phyloP scores from a whole-genome alignment of 1,140 invertebrate genomes.

The Druon quercuslanigerum region DNA sequence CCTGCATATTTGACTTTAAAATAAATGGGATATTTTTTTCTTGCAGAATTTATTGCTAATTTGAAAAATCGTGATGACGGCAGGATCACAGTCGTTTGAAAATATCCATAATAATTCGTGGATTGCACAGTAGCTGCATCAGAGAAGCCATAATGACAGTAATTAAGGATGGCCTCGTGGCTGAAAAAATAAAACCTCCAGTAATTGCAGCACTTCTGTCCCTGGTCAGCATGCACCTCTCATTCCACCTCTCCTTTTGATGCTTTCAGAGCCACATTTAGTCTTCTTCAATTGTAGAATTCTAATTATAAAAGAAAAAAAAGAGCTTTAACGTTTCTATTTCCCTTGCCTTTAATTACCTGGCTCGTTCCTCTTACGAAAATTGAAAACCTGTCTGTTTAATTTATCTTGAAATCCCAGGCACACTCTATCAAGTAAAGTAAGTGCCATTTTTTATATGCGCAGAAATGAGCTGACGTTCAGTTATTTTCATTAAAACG shows the following conservation, averaged over 20 bases:
- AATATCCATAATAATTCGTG: constrained; percentile 1
- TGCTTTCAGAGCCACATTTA: background rate
- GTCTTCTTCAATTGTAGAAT: background rate
- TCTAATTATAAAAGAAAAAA: constrained; percentile 2
- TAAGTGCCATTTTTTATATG: background rate
- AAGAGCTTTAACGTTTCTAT: background rate
- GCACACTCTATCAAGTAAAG: too few species aligned
- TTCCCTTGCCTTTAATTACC: constrained; percentile 6
- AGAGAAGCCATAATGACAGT: background rate
- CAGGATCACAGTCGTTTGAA: background rate
- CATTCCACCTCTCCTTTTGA: background rate
- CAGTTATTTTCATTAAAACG: too few species aligned
- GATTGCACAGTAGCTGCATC: constrained; percentile 1
- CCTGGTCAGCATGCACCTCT: constrained; percentile 1
- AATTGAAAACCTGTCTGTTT: background rate
- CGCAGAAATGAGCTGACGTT: too few species aligned
- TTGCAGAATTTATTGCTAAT: background rate
- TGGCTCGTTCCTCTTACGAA: background rate
- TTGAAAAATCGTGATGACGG: background rate
- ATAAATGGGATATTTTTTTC: too few species aligned
- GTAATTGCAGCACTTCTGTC: constrained; percentile 9
- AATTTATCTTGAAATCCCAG: background rate
- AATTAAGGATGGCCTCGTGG: constrained; percentile 8
- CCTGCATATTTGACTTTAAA: too few species aligned
- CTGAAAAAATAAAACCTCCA: background rate